These are phyloP conservation scores for Agrotis clavis DNA, from an alignment of 2,888 invertebrate genomes.

Conservation along the genomic window DNA sequence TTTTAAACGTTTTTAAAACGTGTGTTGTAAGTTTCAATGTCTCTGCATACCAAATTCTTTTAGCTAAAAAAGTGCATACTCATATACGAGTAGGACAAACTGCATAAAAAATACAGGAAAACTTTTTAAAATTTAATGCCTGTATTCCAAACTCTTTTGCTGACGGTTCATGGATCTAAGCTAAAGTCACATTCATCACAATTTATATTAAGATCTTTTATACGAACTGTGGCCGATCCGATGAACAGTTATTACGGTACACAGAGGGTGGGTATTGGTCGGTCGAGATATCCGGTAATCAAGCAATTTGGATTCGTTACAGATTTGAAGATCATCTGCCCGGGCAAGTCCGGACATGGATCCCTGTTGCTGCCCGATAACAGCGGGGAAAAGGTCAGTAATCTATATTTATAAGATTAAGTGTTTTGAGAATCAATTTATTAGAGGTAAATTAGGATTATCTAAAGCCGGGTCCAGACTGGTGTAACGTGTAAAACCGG, in stretches of 20 bases:
- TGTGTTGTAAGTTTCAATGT: too few species aligned
- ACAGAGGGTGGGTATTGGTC: not conserved
- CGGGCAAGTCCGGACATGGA: constrained; percentile 96
- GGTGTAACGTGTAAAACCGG: too few species aligned
- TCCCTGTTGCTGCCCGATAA: constrained; percentile 95
- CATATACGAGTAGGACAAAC: too few species aligned
- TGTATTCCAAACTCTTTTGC: too few species aligned
- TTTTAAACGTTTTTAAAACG: too few species aligned
- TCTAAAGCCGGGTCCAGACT: too few species aligned
- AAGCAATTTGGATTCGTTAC: constrained; percentile 61
- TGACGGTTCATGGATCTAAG: too few species aligned
- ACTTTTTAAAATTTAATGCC: too few species aligned
- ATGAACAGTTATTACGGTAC: not conserved
- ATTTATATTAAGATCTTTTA: not conserved
- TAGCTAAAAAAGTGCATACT: too few species aligned
- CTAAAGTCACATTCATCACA: not conserved
- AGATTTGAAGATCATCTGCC: constrained; percentile 94
- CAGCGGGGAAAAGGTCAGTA: constrained; percentile 94
- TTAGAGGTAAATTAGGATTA: not conserved
- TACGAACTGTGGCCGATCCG: not conserved
- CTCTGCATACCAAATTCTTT: too few species aligned
- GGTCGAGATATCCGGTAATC: constrained; percentile 25
- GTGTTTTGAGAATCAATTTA: not conserved
- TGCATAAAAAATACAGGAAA: too few species aligned
- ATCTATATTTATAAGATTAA: not conserved